phyloP scores from a whole-genome alignment of 2,113 vertebrate genomes.

The Amia ocellicauda region DNA sequence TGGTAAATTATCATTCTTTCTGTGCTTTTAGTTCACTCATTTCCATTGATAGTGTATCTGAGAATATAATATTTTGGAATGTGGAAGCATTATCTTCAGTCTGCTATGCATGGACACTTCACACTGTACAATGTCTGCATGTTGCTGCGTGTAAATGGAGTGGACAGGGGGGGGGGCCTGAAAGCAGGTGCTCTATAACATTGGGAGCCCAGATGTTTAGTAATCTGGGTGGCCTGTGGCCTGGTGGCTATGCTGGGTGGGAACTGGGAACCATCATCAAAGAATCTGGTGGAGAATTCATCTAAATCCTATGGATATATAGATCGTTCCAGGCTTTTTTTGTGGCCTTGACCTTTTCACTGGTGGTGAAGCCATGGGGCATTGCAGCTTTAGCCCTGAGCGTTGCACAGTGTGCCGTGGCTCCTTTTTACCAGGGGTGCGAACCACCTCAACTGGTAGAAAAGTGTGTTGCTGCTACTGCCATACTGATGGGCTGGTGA shows the following conservation, averaged over 20 bases:
- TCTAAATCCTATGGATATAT: slow-evolving; percentile 63
- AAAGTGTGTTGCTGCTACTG: slow-evolving; percentile 55
- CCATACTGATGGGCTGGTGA: slow-evolving; percentile 66
- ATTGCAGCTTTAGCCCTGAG: slow-evolving; percentile 65
- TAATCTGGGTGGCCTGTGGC: slow-evolving; percentile 60
- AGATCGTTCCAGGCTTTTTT: slow-evolving; percentile 63
- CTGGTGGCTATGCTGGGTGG: slow-evolving; percentile 57
- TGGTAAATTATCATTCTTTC: too few relatives aligned
- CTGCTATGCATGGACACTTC: too few relatives aligned
- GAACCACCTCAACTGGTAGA: slow-evolving; percentile 46
- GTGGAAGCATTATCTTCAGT: too few relatives aligned
- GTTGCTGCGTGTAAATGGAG: too few relatives aligned
- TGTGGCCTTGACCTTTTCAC: slow-evolving; percentile 52
- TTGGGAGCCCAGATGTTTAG: slow-evolving; percentile 61
- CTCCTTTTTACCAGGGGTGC: slow-evolving; percentile 67
- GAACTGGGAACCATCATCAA: slow-evolving; percentile 64
- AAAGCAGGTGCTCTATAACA: slow-evolving; percentile 52
- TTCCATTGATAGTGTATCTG: too few relatives aligned
- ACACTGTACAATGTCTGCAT: too few relatives aligned
- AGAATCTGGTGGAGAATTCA: slow-evolving; percentile 65
- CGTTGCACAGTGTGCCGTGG: slow-evolving; percentile 65
- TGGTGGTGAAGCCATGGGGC: slow-evolving; percentile 55
- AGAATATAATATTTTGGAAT: too few relatives aligned
- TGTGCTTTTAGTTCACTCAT: too few relatives aligned
- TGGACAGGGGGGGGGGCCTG: too few relatives aligned